Percentiles rank a stretch among this genome's conserved stretches.
Conservation (phyloP, 2,888 invertebrate genomes). For the Oscheius sp. region DNA sequence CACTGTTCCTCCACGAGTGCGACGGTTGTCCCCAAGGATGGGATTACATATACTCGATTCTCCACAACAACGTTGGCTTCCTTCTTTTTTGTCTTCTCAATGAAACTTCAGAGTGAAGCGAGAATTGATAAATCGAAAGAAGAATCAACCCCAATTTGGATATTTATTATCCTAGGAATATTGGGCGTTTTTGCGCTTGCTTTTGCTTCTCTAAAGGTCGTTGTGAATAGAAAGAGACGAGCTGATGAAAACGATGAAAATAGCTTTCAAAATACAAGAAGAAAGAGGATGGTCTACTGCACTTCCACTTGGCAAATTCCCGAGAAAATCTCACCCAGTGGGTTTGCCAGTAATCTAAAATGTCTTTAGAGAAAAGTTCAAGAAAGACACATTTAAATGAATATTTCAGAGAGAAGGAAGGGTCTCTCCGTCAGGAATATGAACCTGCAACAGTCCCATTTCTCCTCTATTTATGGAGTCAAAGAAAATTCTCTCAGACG, state of each 20-base stretch:
- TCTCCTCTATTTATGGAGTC: not conserved
- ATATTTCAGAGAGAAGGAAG: not conserved
- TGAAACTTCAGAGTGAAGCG: not conserved
- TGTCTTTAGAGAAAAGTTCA: not conserved
- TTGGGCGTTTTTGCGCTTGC: no score
- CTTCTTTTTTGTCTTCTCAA: not conserved
- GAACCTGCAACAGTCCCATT: not conserved
- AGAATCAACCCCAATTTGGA: no score
- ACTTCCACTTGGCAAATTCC: not conserved
- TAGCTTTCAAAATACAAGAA: not conserved
- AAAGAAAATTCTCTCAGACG: no score
- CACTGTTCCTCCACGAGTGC: not conserved
- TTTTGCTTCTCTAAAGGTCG: no score
- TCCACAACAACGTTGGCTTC: no score
- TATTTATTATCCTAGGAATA: no score
- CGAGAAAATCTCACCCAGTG: not conserved
- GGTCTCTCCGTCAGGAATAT: not conserved
- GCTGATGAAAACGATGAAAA: not conserved
- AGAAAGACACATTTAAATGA: not conserved
- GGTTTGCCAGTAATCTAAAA: not conserved
- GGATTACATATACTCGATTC: not conserved
- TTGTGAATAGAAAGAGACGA: no score
- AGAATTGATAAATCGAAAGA: not conserved
- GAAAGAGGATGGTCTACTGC: not conserved
- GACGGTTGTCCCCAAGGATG: constrained; percentile 6